phyloP scores from a whole-genome alignment of 2,113 vertebrate genomes.

The Callipepla squamata region DNA sequence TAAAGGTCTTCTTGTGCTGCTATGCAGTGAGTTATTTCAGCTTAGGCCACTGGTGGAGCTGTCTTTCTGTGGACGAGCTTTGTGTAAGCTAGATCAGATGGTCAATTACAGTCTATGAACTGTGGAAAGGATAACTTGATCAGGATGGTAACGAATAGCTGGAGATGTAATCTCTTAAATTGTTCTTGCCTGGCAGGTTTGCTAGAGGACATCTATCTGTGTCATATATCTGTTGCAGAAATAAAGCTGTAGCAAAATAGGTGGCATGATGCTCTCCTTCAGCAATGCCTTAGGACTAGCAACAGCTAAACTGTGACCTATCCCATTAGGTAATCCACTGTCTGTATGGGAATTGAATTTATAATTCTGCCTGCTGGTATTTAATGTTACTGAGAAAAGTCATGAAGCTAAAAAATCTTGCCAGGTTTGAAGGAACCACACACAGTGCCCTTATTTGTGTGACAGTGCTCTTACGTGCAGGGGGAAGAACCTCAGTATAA shows the following conservation, averaged over 20 bases:
- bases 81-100: not conserved
- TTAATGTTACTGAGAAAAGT: not conserved
- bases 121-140: not conserved
- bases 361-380: not conserved
- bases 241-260: not conserved
- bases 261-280: not conserved
- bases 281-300: not conserved
- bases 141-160: not conserved
- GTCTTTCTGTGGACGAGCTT: not conserved
- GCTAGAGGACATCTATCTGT: not conserved
- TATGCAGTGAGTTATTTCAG: not conserved
- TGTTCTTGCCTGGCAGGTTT: not conserved
- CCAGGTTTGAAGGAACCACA: not conserved
- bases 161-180: not conserved
- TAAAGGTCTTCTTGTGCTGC: not conserved
- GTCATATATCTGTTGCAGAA: not conserved
- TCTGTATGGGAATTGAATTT: not conserved
- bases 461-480: not conserved
- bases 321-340: not conserved
- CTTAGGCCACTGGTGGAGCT: not conserved
- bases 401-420: not conserved
- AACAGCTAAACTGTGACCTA: not conserved
- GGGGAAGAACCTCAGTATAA: not conserved
- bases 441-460: not conserved
- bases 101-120: not conserved